phyloP scores from a whole-genome alignment of 92 coral and sea anemone species.

The Porites rus region DNA sequence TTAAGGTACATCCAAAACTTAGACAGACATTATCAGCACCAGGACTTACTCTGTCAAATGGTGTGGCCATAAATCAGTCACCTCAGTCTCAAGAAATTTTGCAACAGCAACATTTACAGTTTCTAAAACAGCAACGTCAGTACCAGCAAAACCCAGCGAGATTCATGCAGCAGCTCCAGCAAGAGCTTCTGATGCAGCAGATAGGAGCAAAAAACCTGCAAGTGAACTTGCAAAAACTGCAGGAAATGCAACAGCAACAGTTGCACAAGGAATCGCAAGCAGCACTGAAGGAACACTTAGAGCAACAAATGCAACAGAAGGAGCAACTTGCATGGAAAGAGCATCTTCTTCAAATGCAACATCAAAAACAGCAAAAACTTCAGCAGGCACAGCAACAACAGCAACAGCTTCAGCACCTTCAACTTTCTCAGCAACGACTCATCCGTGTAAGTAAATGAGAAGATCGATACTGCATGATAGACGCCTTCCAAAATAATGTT shows the following conservation, averaged over 20 bases:
- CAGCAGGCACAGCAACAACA: slow-evolving; percentile 45
- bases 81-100: slow-evolving; percentile 85
- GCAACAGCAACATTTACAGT: slow-evolving; percentile 93
- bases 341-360: slow-evolving; percentile 25
- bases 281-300: slow-evolving; percentile 93
- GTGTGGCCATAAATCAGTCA: slow-evolving; percentile 83
- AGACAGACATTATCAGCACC: slow-evolving; percentile 95
- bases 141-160: slow-evolving; percentile 75
- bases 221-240: slow-evolving; percentile 79
- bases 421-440: slow-evolving; percentile 32
- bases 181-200: slow-evolving; percentile 87
- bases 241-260: slow-evolving; percentile 79
- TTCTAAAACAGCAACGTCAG: slow-evolving; percentile 76
- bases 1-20: slow-evolving; percentile 82
- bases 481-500: not conserved
- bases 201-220: slow-evolving; percentile 55
- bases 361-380: slow-evolving; percentile 34
- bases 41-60: slow-evolving; percentile 80
- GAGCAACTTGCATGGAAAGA: slow-evolving; percentile 52
- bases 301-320: slow-evolving; percentile 71
- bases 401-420: slow-evolving; percentile 38
- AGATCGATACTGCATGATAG: not conserved
- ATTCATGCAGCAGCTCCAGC: slow-evolving; percentile 87
- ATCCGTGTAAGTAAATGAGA: slow-evolving; percentile 31
- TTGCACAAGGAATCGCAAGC: slow-evolving; percentile 83